phyloP scores from a whole-genome alignment of 2,888 invertebrate genomes.

The Callyntrura sp. region DNA sequence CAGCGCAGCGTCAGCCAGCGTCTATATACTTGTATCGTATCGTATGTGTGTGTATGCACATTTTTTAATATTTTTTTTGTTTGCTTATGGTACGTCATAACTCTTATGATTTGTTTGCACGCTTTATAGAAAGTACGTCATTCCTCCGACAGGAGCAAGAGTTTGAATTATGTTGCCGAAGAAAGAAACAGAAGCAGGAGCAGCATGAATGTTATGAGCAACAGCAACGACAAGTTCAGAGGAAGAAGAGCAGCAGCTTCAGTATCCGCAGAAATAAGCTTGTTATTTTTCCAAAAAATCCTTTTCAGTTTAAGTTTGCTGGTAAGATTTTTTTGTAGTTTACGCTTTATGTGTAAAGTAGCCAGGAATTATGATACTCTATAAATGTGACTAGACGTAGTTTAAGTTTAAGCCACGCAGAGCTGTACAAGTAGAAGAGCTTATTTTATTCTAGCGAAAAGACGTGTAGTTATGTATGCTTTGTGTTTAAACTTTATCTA shows the following conservation, averaged over 20 bases:
- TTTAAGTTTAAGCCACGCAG: neutral
- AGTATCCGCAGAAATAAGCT: conserved; percentile 62
- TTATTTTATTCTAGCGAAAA: neutral
- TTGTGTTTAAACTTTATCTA: neutral
- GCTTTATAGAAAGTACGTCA: conserved; percentile 79
- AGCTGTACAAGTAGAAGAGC: conserved; percentile 17
- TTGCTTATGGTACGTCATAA: conserved; percentile 78
- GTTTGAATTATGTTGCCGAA: conserved; percentile 79
- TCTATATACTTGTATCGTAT: too few relatives aligned
- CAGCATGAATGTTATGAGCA: conserved; percentile 7
- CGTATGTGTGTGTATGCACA: neutral
- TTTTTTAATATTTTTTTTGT: conserved; percentile 67
- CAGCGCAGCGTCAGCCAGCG: too few relatives aligned
- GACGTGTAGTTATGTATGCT: neutral
- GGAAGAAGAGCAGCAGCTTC: conserved; percentile 30
- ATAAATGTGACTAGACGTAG: neutral
- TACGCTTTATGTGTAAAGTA: neutral
- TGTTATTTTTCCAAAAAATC: conserved; percentile 76
- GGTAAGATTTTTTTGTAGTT: conserved; percentile 61
- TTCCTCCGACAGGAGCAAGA: conserved; percentile 72
- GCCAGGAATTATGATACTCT: neutral
- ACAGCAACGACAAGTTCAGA: conserved; percentile 18
- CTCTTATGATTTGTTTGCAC: conserved; percentile 80
- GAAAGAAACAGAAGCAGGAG: conserved; percentile 63
- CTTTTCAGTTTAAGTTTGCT: conserved; percentile 77